Evolutionary conservation across 2,113 vertebrate species (phyloP), one percentile per base, ranked within the genome.

Genomic region (Takifugu flavidus): DNA sequence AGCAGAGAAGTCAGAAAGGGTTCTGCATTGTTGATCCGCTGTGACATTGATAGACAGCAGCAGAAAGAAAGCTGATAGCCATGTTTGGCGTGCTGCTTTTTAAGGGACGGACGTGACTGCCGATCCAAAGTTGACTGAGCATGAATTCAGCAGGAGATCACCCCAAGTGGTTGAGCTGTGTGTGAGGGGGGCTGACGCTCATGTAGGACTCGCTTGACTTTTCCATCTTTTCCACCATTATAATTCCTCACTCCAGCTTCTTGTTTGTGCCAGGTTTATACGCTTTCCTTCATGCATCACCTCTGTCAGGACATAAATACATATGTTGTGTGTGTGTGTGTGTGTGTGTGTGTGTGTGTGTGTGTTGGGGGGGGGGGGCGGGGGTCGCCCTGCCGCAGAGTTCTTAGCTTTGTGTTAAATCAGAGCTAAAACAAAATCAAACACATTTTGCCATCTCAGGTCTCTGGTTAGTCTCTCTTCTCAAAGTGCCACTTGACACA

Each of bases 21-120:
- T 91, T 92, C 90, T 91, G 90, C 90, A 90, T 91, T 92, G 91
- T 89, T 92, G 91, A 92, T 91, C 88, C 87, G 86, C 82, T 86
- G 77, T 92, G 91, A 91, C 91, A 89, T 89, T 92, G 91, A 92
- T 88, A 85, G 91, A 91, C 91, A 92, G 89, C 80, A 88, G 84
- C 87, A 86, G 89, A 89, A 88, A 85, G 86, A 86, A 91, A 90
- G 85, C 90, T 91, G 90, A 91, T 92, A 90, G 89, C 90, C 85
- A 90, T 87, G 89, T 91, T 91, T 89, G 87, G 89, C 86, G 29
- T 89, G 86, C 88, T 85, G 88, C 72, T 88, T 87, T 90, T 82
- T 88, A 90, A 89, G 91, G 88, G 89, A 91, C 80, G 74, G 85
- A 89, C 84, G 84, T 86, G 87, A 88, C 87, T 85, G 86, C 86